Evolutionary conservation across 30 jellyfish, hydroid and myxozoan species (phyloP), one percentile per base, ranked within the genome.

Genomic region (Mastigias papua): DNA sequence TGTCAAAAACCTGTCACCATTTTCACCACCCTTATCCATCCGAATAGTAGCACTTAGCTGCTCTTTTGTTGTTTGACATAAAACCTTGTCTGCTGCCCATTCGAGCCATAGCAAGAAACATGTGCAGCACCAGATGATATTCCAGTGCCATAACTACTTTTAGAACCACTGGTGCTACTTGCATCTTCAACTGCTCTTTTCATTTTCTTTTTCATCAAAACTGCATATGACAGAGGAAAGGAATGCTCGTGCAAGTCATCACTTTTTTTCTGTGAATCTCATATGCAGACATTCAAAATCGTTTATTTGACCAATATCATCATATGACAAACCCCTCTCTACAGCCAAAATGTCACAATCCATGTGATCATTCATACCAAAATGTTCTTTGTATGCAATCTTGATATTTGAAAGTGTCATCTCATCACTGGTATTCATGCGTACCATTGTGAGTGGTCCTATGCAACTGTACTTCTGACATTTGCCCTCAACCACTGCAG

Each of bases 11-110:
- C 87, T 51, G 51, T 69, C 93, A 42, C 49, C 80, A 1, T 69
- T 37, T 10, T 84, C 93, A 37, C 79, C 84, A 1, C 46, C 30
- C 23, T 76, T 64, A 10, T 81, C 91, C 5, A 81, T 11, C 4
- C 91, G 54, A 11, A 84, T 26, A 34, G 70, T 84, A 26, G 30
- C 63, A 69, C 92, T 48, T 15, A 82, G 77, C 62, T 82, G 92
- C 27, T 82, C 84, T 30, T 49, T 67, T 0, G 92, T 65, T 15
- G 20, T 69, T 69, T 42, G n/a, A n/a, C n/a, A n/a, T n/a, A n/a
- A n/a, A n/a, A n/a, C n/a, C n/a, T n/a, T n/a, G n/a, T n/a, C n/a
- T n/a, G n/a, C n/a, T n/a, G n/a, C n/a, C n/a, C n/a, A n/a, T n/a
- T n/a, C n/a, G n/a, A n/a, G n/a, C n/a, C n/a, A n/a, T n/a, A n/a